Evolutionary conservation across 2,113 vertebrate genomes (phyloP).

Genomic region (Ceyx melanurus): DNA sequence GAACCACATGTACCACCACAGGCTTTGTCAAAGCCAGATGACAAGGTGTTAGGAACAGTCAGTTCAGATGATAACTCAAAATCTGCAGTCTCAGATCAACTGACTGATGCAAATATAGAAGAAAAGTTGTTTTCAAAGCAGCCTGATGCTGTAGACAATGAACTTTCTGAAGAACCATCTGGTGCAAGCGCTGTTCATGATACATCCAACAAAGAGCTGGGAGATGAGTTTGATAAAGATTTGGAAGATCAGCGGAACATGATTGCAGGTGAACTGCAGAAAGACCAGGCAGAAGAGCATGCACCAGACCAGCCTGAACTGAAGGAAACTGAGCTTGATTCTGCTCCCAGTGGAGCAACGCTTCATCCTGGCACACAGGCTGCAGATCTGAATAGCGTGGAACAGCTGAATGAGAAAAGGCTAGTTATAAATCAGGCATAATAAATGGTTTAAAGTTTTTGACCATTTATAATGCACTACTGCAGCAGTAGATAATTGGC

Average conservation of each 20-base stretch:
- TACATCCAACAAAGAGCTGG: not conserved
- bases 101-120: conserved; percentile 25
- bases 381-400: conserved; percentile 73
- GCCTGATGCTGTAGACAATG: not conserved
- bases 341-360: conserved; percentile 67
- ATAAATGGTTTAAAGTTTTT: conserved; percentile 84
- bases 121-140: conserved; percentile 21
- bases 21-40: conserved; percentile 67
- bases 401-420: conserved; percentile 87
- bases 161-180: not conserved
- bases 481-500: conserved; percentile 39
- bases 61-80: conserved; percentile 37
- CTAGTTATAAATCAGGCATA: conserved; percentile 87
- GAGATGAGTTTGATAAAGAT: not conserved
- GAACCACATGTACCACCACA: conserved; percentile 65
- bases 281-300: conserved; percentile 53
- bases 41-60: conserved; percentile 48
- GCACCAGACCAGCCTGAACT: conserved; percentile 67
- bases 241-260: not conserved
- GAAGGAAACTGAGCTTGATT: conserved; percentile 65
- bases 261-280: not conserved
- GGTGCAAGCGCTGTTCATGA: not conserved
- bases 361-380: conserved; percentile 69
- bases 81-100: conserved; percentile 27
- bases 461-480: conserved; percentile 89